Evolutionary conservation across 1,140 invertebrate genomes (phyloP), one percentile per base, ranked within the genome.

Genomic region (Scaptomyza pallida): DNA sequence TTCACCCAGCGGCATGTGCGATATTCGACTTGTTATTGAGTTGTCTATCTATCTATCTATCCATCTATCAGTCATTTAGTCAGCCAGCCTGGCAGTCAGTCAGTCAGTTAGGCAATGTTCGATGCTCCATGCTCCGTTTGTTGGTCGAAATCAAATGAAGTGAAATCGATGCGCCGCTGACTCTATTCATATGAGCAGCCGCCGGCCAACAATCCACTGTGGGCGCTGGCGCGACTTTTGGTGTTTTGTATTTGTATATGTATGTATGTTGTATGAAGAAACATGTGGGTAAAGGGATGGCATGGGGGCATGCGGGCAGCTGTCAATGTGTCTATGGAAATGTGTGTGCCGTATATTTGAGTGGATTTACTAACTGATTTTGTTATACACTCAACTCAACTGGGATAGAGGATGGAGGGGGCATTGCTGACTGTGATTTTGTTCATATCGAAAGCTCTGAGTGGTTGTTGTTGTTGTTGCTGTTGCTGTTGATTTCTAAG

Each of bases 291-390:
- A 47, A 15, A 6, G 64, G 15, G 45, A 4, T 5, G 60, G 35
- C 60, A 47, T 16, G 16, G 61, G 15, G 45, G 41, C 70, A 81
- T 86, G 81, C 81, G 81, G 81, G 81, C 75, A 88, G 67, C 82
- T 88, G 82, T 88, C 82, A 88, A 88, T 88, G 78, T 88, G 82
- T 88, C 82, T 88, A 88, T 75, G 82, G 82, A 88, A 88, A 88
- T 88, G 78, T 69, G 78, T 69, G 75, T 61, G 83, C 55, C 62
- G 72, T 74, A 82, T 85, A 85, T 88, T 88, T 82, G 82, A 88
- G 82, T 88, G 82, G 82, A 88, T 88, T 88, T 88, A 68, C 78
- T 88, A 88, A 88, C 82, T 88, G 82, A 88, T 88, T 88, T 88
- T 78, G 82, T 72, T 75, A 77, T 72, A 86, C 62, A 75, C 61